Base-by-base conservation (phyloP, 2,888 invertebrate species). In the Epinotia ramella region DNA sequence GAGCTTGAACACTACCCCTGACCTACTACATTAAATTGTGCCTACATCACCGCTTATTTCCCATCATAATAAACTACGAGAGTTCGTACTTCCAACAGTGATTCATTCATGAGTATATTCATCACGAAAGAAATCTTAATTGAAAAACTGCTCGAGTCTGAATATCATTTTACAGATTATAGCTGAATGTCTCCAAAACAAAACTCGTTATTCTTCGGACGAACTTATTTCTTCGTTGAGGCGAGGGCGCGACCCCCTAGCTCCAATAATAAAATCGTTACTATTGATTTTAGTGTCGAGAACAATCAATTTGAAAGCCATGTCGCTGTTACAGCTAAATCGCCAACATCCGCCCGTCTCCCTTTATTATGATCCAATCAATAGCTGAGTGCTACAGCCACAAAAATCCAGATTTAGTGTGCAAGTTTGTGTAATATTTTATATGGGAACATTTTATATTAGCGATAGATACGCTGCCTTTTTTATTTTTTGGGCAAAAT, bases 201-300 rank as follows among this genome's bases (percentile, higher is more conserved):
- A 76, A 66, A 67, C 66, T 72, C 57, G 56, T 76, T 69, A 73
- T 59, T 66, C 56, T 56, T 53, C 66, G 59, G 72, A 56, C 65
- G 40, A 60, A 70, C 57, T 74, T 64, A 59, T 73, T 68, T 68
- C 67, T 59, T 62, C 33, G 49, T 65, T 77, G 77, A 78, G 80
- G 81, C 80, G 80, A 79, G 81, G 79, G 82, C 83, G 86, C 88
- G 87, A 84, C 84, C 82, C 81, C 59, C 64, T 70, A 77, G 81
- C 82, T 80, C 84, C 87, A 86, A 88, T 89, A 89, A 91, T 87
- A 91, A 90, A 90, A 88, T 88, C 86, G 88, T 91, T 90, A 88
- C 84, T 91, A 94, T 94, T 91, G 93, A 93, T 93, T 92, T 92
- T 89, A 87, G 87, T 89, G 89, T 88, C 86, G 88, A 89, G 91